phyloP scores from a whole-genome alignment of 1,140 invertebrate species.

The Oryzaephilus surinamensis region DNA sequence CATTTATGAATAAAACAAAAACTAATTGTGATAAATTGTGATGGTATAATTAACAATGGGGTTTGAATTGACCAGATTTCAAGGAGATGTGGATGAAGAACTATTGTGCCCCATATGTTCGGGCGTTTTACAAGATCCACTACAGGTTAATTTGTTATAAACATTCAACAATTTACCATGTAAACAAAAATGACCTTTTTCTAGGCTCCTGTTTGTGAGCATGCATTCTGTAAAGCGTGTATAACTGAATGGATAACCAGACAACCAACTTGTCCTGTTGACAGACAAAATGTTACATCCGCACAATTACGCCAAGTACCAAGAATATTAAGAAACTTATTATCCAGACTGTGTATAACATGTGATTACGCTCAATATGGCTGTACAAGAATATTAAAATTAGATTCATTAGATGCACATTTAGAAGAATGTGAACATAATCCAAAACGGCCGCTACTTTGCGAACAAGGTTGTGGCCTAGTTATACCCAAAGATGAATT shows the following conservation, averaged over 20 bases:
- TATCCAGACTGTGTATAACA: conserved; percentile 75
- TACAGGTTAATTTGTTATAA: conserved; percentile 55
- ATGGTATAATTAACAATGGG: conserved; percentile 52
- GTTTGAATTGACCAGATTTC: conserved; percentile 78
- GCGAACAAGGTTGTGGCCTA: conserved; percentile 85
- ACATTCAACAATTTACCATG: background rate
- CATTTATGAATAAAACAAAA: too few relatives aligned
- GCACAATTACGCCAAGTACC: conserved; percentile 83
- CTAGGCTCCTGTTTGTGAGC: conserved; percentile 88
- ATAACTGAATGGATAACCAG: conserved; percentile 90
- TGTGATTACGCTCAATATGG: conserved; percentile 87
- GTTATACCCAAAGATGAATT: conserved; percentile 92
- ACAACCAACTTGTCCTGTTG: conserved; percentile 88
- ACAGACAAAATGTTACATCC: conserved; percentile 76
- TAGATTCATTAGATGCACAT: conserved; percentile 73
- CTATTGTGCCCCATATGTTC: conserved; percentile 86
- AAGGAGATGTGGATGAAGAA: conserved; percentile 87
- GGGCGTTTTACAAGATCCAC: conserved; percentile 78
- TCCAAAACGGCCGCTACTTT: conserved; percentile 85
- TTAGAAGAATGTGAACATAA: conserved; percentile 88
- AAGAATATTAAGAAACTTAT: conserved; percentile 80
- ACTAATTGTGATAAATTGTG: conserved; percentile 8
- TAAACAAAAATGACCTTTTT: conserved; percentile 8
- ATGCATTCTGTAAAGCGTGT: conserved; percentile 88
- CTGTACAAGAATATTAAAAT: conserved; percentile 72